These are phyloP conservation scores for Chelon auratus DNA, from an alignment of 2,797 vertebrate genomes.

Conservation along the genomic window DNA sequence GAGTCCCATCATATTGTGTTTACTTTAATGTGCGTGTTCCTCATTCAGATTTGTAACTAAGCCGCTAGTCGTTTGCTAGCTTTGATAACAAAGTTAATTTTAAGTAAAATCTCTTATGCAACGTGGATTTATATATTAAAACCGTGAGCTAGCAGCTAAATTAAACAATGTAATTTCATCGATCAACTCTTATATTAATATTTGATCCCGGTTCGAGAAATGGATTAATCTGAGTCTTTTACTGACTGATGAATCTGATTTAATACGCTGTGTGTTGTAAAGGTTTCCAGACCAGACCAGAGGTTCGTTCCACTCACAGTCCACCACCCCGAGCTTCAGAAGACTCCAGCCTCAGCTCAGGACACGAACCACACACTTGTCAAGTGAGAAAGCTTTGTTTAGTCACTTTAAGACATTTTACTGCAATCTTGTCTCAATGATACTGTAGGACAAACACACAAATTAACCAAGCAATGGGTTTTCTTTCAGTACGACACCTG, in stretches of 20 bases:
- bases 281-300: slow-evolving; percentile 62
- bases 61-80: slow-evolving; percentile 7
- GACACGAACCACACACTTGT: slow-evolving; percentile 32
- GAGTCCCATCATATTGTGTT: fast-evolving
- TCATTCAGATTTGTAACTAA: fast-evolving
- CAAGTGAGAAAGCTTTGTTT: slow-evolving; percentile 64
- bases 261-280: not conserved
- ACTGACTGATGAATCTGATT: not conserved
- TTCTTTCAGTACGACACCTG: slow-evolving; percentile 78
- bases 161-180: not conserved
- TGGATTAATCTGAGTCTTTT: not conserved
- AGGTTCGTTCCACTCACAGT: slow-evolving; percentile 57
- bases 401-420: not conserved
- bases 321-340: slow-evolving; percentile 42
- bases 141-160: not conserved
- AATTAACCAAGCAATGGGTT: not conserved
- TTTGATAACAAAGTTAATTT: not conserved
- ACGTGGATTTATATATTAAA: not conserved
- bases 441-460: not conserved
- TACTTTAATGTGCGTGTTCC: not conserved
- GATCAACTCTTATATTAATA: fast-evolving
- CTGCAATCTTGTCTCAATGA: not conserved
- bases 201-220: not conserved
- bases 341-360: slow-evolving; percentile 30
- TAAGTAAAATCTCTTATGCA: not conserved